phyloP scores from a whole-genome alignment of 2,888 invertebrate genomes.

The Gastrophysa polygoni region DNA sequence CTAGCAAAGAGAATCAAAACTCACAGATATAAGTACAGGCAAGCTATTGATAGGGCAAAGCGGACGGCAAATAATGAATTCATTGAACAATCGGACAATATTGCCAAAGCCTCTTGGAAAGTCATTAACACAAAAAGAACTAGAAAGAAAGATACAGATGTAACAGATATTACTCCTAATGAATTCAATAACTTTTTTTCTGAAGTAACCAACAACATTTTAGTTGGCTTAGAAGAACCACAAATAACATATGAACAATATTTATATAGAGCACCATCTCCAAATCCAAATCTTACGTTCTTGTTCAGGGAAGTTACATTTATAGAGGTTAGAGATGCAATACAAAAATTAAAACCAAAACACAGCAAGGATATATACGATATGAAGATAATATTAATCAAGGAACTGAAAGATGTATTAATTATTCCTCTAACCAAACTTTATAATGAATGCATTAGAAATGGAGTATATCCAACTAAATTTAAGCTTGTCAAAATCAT shows the following conservation, averaged over 20 bases:
- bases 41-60: constrained; percentile 2
- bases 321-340: constrained; percentile 6
- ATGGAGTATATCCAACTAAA: not conserved
- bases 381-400: not conserved
- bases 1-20: not conserved
- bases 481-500: constrained; percentile 4
- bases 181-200: not conserved
- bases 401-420: constrained; percentile 3
- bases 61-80: not conserved
- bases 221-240: not conserved
- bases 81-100: constrained; percentile 3
- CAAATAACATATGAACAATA: not conserved
- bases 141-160: not conserved
- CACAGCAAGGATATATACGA: constrained; percentile 6
- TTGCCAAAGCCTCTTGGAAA: constrained; percentile 6
- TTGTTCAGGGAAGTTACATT: not conserved
- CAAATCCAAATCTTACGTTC: not conserved
- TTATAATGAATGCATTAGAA: not conserved
- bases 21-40: not conserved
- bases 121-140: not conserved
- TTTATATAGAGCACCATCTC: not conserved
- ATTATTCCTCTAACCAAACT: constrained; percentile 5
- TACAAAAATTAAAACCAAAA: constrained; percentile 6
- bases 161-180: not conserved
- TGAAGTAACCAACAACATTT: not conserved